Conservation (phyloP, 2,797 vertebrate genomes). For the Danio albolineatus region DNA sequence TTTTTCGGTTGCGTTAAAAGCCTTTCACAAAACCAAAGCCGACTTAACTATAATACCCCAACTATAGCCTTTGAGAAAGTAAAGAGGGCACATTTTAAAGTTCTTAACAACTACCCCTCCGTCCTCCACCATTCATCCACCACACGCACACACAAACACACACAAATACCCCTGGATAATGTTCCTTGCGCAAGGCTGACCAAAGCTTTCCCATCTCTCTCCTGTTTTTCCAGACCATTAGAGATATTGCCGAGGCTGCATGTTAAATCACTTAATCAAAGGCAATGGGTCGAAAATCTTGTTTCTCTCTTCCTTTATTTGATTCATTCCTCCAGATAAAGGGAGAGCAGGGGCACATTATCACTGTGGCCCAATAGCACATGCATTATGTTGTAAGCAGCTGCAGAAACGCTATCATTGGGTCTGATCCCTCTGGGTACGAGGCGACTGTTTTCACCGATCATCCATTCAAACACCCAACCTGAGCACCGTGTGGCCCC, state of each 20-base stretch:
- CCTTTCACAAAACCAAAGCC: conserved; percentile 71
- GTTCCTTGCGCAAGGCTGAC: conserved; percentile 85
- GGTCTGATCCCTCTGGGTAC: conserved; percentile 87
- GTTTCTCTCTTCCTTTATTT: conserved; percentile 93
- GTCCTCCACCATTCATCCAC: background rate
- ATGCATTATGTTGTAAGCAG: conserved; percentile 99
- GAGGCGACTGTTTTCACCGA: conserved; percentile 81
- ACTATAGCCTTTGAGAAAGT: conserved; percentile 73
- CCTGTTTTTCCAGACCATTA: conserved; percentile 95
- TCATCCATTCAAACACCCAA: conserved; percentile 81
- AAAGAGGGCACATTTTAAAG: conserved; percentile 73
- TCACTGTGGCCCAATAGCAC: conserved; percentile 79
- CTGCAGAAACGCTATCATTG: conserved; percentile 90
- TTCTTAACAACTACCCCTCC: conserved; percentile 83
- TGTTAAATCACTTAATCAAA: conserved; percentile 99
- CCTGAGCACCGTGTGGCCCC: conserved; percentile 45
- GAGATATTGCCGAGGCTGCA: conserved; percentile 93
- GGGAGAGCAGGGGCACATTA: conserved; percentile 84
- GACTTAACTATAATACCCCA: conserved; percentile 76
- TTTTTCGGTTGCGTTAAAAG: conserved; percentile 63
- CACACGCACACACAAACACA: conserved; percentile 4
- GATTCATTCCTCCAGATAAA: conserved; percentile 98
- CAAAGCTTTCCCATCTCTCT: conserved; percentile 62
- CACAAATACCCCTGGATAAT: conserved; percentile 85
- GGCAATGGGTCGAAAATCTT: conserved; percentile 99